These are phyloP conservation scores for Herpetotheres cachinnans DNA, from an alignment of 2,113 vertebrate species.

Conservation along the genomic window DNA sequence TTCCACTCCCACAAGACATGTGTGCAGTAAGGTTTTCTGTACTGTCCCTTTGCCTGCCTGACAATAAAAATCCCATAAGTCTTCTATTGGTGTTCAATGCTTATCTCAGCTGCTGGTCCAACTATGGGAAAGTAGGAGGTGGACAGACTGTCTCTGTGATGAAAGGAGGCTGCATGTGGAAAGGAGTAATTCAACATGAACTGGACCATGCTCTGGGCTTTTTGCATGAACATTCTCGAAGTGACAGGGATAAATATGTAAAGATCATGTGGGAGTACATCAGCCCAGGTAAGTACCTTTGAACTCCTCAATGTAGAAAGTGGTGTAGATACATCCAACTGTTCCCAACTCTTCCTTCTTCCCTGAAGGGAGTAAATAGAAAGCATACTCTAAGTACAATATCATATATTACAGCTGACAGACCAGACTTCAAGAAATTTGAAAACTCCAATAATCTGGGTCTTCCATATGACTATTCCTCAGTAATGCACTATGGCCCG, in stretches of 20 bases:
- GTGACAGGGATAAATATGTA: conserved; percentile 81
- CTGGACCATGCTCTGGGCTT: conserved; percentile 85
- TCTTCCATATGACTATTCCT: conserved; percentile 65
- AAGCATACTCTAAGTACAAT: neutral
- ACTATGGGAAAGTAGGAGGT: conserved; percentile 80
- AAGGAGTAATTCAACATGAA: conserved; percentile 82
- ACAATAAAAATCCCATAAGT: neutral
- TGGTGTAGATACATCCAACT: neutral
- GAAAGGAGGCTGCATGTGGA: conserved; percentile 81
- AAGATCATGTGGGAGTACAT: conserved; percentile 85
- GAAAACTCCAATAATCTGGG: conserved; percentile 56
- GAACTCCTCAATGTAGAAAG: neutral
- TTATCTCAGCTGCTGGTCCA: conserved; percentile 80
- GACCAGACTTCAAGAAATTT: conserved; percentile 56
- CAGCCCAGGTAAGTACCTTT: conserved; percentile 60
- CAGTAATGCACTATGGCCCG: conserved; percentile 72
- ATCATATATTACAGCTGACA: conserved; percentile 47
- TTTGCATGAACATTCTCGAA: conserved; percentile 84
- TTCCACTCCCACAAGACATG: neutral
- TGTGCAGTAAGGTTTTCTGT: neutral
- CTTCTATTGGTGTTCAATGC: neutral
- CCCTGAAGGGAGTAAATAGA: neutral
- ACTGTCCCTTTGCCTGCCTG: neutral
- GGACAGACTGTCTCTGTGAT: conserved; percentile 79
- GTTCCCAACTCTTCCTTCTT: neutral